Evolutionary conservation across 2,888 invertebrate genomes (phyloP).

Genomic region (Noctuana brunneofusca): DNA sequence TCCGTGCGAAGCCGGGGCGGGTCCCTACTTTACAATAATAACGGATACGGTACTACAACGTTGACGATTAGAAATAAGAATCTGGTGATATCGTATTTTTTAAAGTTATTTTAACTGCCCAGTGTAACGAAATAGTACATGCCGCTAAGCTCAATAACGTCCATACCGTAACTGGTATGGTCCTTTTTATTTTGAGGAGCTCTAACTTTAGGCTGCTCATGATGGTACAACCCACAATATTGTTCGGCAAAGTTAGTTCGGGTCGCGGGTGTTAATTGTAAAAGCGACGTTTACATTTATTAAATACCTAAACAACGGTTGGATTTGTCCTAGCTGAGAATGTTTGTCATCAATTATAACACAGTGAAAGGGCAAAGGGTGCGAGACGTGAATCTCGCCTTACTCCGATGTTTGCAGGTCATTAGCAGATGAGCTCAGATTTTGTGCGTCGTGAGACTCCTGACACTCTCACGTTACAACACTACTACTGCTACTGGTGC

Average conservation of each 20-base stretch:
- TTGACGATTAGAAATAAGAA: too few species aligned
- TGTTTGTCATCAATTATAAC: slow-evolving; percentile 4
- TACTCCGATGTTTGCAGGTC: slow-evolving; percentile 2
- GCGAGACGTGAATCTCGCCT: slow-evolving; percentile 3
- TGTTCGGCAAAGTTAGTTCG: neutral
- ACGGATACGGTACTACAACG: too few species aligned
- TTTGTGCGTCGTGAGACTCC: neutral
- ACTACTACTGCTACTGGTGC: neutral
- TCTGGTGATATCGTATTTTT: too few species aligned
- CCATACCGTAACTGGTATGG: too few species aligned
- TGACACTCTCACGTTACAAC: neutral
- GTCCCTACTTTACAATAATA: too few species aligned
- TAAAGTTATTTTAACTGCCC: too few species aligned
- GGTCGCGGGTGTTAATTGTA: neutral
- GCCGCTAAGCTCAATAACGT: too few species aligned
- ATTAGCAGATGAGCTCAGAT: neutral
- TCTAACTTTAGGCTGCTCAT: too few species aligned
- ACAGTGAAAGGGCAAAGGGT: neutral
- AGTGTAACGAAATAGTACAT: too few species aligned
- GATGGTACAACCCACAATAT: too few species aligned
- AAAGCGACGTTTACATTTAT: neutral
- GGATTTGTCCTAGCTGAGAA: neutral
- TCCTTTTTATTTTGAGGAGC: too few species aligned
- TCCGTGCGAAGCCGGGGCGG: too few species aligned
- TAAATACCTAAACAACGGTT: neutral